Base-by-base conservation (phyloP, 2,113 vertebrate species). In the Oryzias curvinotus region DNA sequence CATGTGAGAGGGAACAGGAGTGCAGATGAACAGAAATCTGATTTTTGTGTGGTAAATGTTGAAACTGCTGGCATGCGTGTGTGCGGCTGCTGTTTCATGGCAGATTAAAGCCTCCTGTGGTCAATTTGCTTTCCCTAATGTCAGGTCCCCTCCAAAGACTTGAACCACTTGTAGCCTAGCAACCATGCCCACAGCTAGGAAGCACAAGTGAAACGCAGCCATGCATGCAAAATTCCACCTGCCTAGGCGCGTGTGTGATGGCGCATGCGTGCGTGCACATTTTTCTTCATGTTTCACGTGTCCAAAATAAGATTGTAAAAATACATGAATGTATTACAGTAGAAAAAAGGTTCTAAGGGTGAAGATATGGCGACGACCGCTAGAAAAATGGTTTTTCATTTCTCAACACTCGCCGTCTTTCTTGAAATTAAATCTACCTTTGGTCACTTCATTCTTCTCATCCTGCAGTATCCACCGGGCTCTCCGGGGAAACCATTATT, bases 41-140 rank as follows among this genome's bases (percentile, higher is more conserved):
- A 44, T 36, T 19, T 65, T 43, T 73, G 70, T 69, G 55, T 79
- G 66, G 57, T 58, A 59, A 64, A 79, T 85, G 75, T 68, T 70
- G 42, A 71, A 72, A 75, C 60, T 62, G 23, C 49, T 58, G 58
- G 53, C 65, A 50, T 73, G 90, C 92, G 92, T 89, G 89, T 83
- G 58, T 57, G 80, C 85, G 30, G 90, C 57, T 90, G 89, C 91
- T 92, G 92, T 94, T 96, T 96, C 94, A 96, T 92, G 91, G 93
- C 91, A 95, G 94, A 96, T 96, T 95, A 96, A 89, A 94, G 93
- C 90, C 93, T 96, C 93, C 95, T 93, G 94, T 96, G 96, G 95
- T 97, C 96, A 98, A 96, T 98, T 97, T 98, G 94, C 95, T 96
- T 94, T 96, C 95, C 94, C 95, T 97, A 98, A 98, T 98, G 95